These are phyloP conservation scores for Sinocyclocheilus maitianheensis DNA, from an alignment of 2,113 vertebrate genomes.

Conservation along the genomic window DNA sequence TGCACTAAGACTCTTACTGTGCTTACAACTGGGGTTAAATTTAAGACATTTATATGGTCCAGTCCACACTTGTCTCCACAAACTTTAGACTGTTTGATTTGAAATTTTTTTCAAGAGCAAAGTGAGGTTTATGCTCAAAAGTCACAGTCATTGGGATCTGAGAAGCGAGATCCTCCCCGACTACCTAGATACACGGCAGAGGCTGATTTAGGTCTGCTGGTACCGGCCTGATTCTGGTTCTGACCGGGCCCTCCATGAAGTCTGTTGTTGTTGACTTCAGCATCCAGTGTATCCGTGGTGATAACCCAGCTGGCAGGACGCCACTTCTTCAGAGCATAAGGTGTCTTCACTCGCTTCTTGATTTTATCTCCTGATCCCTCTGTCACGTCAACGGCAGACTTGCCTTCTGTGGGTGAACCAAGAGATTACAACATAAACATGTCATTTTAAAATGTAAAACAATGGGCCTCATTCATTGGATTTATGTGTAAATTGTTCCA, in stretches of 20 bases:
- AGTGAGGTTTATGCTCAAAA: slow-evolving; percentile 42
- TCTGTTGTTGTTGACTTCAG: slow-evolving; percentile 77
- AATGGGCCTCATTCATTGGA: not conserved
- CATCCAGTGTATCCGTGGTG: slow-evolving; percentile 84
- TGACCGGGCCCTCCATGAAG: slow-evolving; percentile 30
- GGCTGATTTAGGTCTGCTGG: slow-evolving; percentile 84
- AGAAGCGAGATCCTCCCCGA: slow-evolving; percentile 69
- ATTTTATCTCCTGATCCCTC: slow-evolving; percentile 91
- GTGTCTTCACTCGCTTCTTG: slow-evolving; percentile 94
- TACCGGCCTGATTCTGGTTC: slow-evolving; percentile 45
- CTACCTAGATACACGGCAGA: slow-evolving; percentile 86
- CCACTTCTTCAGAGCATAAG: slow-evolving; percentile 92
- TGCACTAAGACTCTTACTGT: slow-evolving; percentile 29
- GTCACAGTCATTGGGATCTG: slow-evolving; percentile 56
- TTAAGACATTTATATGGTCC: slow-evolving; percentile 32
- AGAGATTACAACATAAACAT: not conserved
- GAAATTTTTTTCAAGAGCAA: not conserved
- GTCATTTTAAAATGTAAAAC: not conserved
- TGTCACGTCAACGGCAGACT: slow-evolving; percentile 71
- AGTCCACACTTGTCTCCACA: not conserved
- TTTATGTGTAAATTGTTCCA: not conserved
- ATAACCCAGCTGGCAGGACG: slow-evolving; percentile 92
- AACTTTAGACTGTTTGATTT: not conserved
- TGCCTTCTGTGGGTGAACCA: slow-evolving; percentile 70
- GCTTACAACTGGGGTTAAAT: slow-evolving; percentile 6